phyloP scores from a whole-genome alignment of 23 tunicate genomes.

The Aplidium turbinatum region DNA sequence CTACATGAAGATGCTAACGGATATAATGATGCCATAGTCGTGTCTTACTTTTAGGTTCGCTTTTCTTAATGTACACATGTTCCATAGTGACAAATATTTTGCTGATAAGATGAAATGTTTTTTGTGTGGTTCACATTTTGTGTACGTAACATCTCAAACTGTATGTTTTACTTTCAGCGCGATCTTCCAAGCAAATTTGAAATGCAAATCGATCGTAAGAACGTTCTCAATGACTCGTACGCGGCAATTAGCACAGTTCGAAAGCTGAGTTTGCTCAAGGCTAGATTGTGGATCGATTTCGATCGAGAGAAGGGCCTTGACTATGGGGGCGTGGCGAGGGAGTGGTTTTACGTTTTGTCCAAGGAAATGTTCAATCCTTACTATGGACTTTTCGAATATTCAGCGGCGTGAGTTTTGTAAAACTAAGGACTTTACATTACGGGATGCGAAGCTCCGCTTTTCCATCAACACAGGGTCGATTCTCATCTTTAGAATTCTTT shows the following conservation, averaged over 20 bases:
- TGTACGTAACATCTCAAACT: not conserved
- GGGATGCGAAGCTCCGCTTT: no score
- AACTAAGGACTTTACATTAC: no score
- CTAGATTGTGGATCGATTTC: slow-evolving; percentile 96
- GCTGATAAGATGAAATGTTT: no score
- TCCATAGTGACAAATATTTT: no score
- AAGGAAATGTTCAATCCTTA: slow-evolving; percentile 99
- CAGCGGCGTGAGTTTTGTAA: slow-evolving; percentile 83
- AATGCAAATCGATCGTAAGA: slow-evolving; percentile 86
- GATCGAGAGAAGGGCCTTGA: slow-evolving; percentile 89
- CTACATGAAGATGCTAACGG: no score
- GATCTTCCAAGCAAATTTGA: slow-evolving; percentile 96
- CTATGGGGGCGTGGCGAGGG: slow-evolving; percentile 96
- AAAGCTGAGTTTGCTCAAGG: slow-evolving; percentile 65
- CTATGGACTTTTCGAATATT: slow-evolving; percentile 95
- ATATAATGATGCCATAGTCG: no score
- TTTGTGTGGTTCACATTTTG: not conserved
- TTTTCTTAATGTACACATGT: no score
- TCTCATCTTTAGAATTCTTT: no score
- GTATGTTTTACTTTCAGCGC: slow-evolving; percentile 39
- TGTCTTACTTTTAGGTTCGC: no score
- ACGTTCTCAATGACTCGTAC: slow-evolving; percentile 77
- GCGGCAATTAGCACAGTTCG: slow-evolving; percentile 61
- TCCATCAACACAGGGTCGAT: no score
- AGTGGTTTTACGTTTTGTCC: slow-evolving; percentile 95